These are phyloP conservation scores for Notolabrus celidotus DNA, from an alignment of 2,797 vertebrate genomes.

Conservation along the genomic window DNA sequence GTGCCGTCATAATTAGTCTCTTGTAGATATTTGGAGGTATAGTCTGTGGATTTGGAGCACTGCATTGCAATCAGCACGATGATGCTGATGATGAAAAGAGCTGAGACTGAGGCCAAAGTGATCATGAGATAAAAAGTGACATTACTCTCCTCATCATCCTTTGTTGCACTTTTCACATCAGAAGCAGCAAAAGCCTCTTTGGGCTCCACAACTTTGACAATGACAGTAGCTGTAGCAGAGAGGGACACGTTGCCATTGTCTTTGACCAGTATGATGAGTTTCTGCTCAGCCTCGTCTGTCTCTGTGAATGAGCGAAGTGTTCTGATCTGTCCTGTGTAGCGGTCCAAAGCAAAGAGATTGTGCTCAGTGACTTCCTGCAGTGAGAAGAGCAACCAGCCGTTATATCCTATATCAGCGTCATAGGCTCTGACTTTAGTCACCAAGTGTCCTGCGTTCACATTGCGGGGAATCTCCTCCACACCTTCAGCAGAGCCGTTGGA, in stretches of 20 bases:
- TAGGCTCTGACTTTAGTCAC: slow-evolving; percentile 73
- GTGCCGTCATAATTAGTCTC: slow-evolving; percentile 71
- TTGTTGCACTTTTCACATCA: slow-evolving; percentile 40
- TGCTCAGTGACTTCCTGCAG: slow-evolving; percentile 49
- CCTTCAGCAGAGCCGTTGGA: slow-evolving; percentile 72
- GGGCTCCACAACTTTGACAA: slow-evolving; percentile 47
- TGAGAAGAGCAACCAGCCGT: slow-evolving; percentile 73
- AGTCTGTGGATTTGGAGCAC: slow-evolving; percentile 67
- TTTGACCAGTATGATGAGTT: slow-evolving; percentile 63
- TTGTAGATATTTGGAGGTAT: slow-evolving; percentile 68
- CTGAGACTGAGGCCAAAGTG: slow-evolving; percentile 57
- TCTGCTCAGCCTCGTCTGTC: slow-evolving; percentile 59
- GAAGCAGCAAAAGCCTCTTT: slow-evolving; percentile 52
- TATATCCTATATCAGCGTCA: slow-evolving; percentile 76
- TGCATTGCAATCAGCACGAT: slow-evolving; percentile 51
- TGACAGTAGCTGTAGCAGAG: slow-evolving; percentile 52
- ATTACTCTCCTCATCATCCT: not conserved
- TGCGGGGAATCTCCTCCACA: slow-evolving; percentile 72
- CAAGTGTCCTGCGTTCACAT: slow-evolving; percentile 70
- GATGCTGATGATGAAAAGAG: slow-evolving; percentile 58
- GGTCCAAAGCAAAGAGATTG: slow-evolving; percentile 61
- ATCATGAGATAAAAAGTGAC: slow-evolving; percentile 40
- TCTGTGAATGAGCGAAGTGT: slow-evolving; percentile 54
- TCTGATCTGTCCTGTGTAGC: slow-evolving; percentile 64
- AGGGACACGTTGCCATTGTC: slow-evolving; percentile 55